These are phyloP conservation scores for Ceriagrion tenellum DNA, from an alignment of 2,888 invertebrate species.

Conservation along the genomic window DNA sequence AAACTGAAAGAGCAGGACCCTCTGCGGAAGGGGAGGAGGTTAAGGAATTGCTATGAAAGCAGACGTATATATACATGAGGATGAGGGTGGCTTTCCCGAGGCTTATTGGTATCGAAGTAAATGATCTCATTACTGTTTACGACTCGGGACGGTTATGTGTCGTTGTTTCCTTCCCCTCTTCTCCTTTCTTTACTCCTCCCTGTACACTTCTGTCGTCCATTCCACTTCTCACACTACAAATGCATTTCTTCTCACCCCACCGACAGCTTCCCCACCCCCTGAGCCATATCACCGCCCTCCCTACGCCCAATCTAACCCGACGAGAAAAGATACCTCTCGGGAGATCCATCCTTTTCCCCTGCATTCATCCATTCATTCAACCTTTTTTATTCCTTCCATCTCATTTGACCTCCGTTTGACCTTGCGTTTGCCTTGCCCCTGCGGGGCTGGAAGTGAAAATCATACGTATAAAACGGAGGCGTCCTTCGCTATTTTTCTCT, in stretches of 20 bases:
- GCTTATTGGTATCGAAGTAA: slow-evolving; percentile 60
- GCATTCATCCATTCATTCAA: not conserved
- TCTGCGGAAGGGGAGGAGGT: not conserved
- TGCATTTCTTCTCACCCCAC: not conserved
- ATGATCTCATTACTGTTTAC: slow-evolving; percentile 64
- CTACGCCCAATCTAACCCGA: not conserved
- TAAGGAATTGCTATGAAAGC: slow-evolving; percentile 16
- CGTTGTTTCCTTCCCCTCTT: not conserved
- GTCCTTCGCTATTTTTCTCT: not conserved
- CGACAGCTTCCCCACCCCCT: not conserved
- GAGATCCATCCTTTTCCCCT: not conserved
- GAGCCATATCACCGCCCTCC: not conserved
- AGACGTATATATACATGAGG: slow-evolving; percentile 17
- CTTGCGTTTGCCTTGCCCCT: not conserved
- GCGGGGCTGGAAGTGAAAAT: not conserved
- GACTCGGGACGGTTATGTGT: slow-evolving; percentile 11
- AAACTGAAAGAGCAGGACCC: not conserved
- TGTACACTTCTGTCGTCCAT: not conserved
- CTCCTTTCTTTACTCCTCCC: not conserved
- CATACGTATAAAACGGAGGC: not conserved
- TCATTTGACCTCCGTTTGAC: slow-evolving; percentile 43
- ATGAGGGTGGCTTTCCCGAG: not conserved
- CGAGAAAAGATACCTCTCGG: not conserved
- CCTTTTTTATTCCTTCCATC: not conserved
- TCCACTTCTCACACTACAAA: not conserved